Evolutionary conservation across 2,888 invertebrate genomes (phyloP), one percentile per base, ranked within the genome.

Genomic region (Sthenelais limicola): DNA sequence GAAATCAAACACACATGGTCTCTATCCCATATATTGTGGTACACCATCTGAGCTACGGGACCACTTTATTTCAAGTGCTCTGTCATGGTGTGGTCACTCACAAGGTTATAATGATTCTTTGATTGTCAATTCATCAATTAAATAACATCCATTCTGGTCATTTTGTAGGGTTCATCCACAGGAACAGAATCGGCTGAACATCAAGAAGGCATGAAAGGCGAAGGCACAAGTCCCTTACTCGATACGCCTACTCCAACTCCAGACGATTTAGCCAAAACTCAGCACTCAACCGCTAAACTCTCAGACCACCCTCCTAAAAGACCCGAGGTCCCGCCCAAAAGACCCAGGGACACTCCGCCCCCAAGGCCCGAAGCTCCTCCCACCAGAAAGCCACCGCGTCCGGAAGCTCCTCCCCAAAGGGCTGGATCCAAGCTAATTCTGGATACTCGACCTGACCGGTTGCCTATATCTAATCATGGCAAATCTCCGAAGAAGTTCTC

Each of bases 151-250:
- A n/a, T n/a, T n/a, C n/a, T n/a, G n/a, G n/a, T 18, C 18, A 43
- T 43, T 43, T 28, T 15, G 38, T 24, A 74, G 52, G 74, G 74
- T 7, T 74, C 74, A 7, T 74, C 74, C 0, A 68, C 74, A 15
- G 72, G 49, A 7, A 74, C 74, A 1, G 74, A 58, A 21, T 58
- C 74, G n/a, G 71, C 68, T 24, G 62, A 43, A 9, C 70, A 67
- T 5, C 66, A 62, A 43, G 62, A 62, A 26, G 62, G 62, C 7
- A 35, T 62, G 35, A 62, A 62, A 24, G 62, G 62, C 4, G 62
- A 62, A 43, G 62, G 62, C 2, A 62, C 62, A 3, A 62, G 62
- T 38, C 62, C 62, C 3, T 43, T 62, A 15, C 62, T 62, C n/a
- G 62, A 62, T 24, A 28, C 28, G 9, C 38, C 35, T 21, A 62